These are phyloP conservation scores for Drosophila algonquin DNA, from an alignment of 2,888 invertebrate species.

Conservation along the genomic window DNA sequence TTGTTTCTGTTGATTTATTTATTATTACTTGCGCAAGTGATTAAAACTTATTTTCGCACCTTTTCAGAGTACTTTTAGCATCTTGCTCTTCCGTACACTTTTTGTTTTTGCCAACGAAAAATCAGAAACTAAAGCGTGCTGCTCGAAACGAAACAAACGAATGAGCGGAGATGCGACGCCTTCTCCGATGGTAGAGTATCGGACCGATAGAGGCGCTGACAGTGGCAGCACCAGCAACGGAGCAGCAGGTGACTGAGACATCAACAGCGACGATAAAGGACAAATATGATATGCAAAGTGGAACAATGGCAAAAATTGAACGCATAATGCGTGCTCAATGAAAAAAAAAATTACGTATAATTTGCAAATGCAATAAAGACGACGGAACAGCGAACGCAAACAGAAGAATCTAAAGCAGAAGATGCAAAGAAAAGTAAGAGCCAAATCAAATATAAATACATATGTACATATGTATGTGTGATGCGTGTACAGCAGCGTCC, in stretches of 20 bases:
- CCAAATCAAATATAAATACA: too few species aligned
- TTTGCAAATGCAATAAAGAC: constrained; percentile 50
- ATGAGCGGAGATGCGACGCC: constrained; percentile 40
- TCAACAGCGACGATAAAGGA: constrained; percentile 38
- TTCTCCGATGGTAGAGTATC: constrained; percentile 6
- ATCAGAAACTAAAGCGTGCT: constrained; percentile 57
- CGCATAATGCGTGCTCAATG: constrained; percentile 45
- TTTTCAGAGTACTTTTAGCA: constrained; percentile 9
- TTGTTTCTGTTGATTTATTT: background rate
- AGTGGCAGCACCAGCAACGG: constrained; percentile 10
- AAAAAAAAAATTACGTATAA: constrained; percentile 49
- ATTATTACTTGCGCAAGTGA: constrained; percentile 29
- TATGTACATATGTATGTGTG: too few species aligned
- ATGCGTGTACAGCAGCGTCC: too few species aligned
- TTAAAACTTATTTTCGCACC: constrained; percentile 39
- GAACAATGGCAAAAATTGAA: constrained; percentile 22
- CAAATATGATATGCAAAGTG: constrained; percentile 24
- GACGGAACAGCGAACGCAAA: background rate
- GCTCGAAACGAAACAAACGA: constrained; percentile 59
- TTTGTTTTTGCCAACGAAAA: constrained; percentile 12
- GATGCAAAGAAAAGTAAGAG: background rate
- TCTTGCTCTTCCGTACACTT: constrained; percentile 5
- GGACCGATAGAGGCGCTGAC: constrained; percentile 11
- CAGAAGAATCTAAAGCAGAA: background rate
- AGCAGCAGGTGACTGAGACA: constrained; percentile 29